phyloP scores from a whole-genome alignment of 2,888 invertebrate genomes.

The Druceiella hillmani region DNA sequence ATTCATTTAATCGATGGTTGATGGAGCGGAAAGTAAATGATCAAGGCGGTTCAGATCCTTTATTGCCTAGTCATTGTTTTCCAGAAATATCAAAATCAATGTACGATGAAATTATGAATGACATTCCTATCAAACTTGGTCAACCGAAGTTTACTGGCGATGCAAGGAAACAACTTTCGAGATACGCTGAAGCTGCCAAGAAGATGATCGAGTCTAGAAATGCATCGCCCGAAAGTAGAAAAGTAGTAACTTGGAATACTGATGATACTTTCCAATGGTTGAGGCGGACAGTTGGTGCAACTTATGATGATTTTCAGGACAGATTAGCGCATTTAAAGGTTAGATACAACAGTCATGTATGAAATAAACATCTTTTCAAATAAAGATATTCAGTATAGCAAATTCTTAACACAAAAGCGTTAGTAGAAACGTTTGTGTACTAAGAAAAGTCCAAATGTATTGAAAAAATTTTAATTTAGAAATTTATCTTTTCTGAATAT shows the following conservation, averaged over 20 bases:
- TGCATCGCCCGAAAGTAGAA: constrained; percentile 87
- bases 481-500: no score
- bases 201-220: constrained; percentile 94
- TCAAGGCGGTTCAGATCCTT: constrained; percentile 79
- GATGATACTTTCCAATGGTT: constrained; percentile 97
- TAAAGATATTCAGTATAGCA: no score
- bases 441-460: no score
- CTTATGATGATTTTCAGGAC: constrained; percentile 89
- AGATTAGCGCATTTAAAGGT: constrained; percentile 84
- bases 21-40: constrained; percentile 93
- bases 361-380: no score
- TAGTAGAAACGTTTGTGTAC: no score
- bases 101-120: constrained; percentile 97
- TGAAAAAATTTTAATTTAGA: no score
- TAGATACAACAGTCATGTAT: no score
- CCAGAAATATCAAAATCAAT: constrained; percentile 91
- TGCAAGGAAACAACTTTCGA: constrained; percentile 87
- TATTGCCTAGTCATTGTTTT: constrained; percentile 86
- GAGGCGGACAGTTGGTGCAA: constrained; percentile 86
- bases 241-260: constrained; percentile 98
- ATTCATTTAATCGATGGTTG: constrained; percentile 94
- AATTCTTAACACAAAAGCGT: no score
- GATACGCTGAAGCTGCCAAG: constrained; percentile 95
- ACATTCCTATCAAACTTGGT: constrained; percentile 93
- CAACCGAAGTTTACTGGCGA: constrained; percentile 94